Conservation (phyloP, 92 coral and sea anemone species). For the Meandrina meandrites region DNA sequence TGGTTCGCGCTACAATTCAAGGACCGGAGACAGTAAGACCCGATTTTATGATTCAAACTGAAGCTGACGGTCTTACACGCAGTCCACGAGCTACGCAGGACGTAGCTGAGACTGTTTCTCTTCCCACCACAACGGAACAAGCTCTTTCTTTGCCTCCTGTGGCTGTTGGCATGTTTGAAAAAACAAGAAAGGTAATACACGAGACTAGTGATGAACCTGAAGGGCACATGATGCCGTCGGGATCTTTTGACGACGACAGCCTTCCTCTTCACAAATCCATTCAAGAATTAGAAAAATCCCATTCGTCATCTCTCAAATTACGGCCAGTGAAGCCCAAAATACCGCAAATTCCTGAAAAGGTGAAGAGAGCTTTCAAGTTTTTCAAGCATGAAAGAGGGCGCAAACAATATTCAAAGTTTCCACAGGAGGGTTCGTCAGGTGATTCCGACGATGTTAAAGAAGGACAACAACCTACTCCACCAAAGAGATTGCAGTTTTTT, state of each 20-base stretch:
- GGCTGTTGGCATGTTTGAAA: too few relatives aligned
- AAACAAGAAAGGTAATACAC: too few relatives aligned
- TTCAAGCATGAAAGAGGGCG: neutral
- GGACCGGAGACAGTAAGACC: too few relatives aligned
- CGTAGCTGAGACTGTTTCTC: too few relatives aligned
- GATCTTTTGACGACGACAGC: neutral
- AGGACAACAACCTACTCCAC: neutral
- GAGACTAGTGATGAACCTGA: neutral
- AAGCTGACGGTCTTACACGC: too few relatives aligned
- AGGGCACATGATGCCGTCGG: neutral
- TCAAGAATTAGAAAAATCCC: neutral
- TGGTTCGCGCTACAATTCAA: neutral
- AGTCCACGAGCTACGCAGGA: too few relatives aligned
- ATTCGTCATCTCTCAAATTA: neutral
- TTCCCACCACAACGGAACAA: too few relatives aligned
- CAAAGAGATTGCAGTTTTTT: neutral
- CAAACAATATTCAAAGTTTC: neutral
- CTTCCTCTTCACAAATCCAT: neutral
- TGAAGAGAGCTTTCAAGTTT: neutral
- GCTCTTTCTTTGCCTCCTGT: too few relatives aligned
- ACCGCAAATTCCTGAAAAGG: neutral
- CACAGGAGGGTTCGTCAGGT: neutral
- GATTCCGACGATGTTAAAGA: neutral
- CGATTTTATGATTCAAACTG: too few relatives aligned
- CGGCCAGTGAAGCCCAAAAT: neutral